Percentiles rank a stretch among this genome's conserved stretches.
phyloP scores from a whole-genome alignment of 2,113 vertebrate genomes.

The Mionectes macconnelli region DNA sequence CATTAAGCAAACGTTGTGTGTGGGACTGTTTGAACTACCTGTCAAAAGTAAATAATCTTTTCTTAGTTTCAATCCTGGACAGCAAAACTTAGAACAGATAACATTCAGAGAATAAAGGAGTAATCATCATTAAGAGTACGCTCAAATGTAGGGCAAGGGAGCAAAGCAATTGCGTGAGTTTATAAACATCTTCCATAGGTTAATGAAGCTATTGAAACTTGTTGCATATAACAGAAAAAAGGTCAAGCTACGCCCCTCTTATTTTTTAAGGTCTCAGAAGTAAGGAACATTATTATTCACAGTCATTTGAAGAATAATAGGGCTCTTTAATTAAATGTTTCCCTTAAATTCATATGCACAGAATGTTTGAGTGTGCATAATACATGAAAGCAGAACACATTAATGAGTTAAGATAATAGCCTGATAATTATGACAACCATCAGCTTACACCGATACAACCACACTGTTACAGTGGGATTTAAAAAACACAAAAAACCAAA shows the following conservation, averaged over 20 bases:
- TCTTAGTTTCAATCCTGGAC: background rate
- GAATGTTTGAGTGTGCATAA: background rate
- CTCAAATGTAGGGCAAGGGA: background rate
- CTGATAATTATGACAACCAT: background rate
- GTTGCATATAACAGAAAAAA: background rate
- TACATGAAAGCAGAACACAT: background rate
- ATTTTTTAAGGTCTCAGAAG: background rate
- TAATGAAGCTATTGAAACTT: background rate
- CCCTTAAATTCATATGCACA: background rate
- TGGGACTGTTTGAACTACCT: background rate
- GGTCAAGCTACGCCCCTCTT: background rate
- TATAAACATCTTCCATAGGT: constrained; percentile 1
- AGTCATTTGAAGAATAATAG: background rate
- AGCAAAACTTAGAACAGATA: background rate
- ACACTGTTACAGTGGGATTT: background rate
- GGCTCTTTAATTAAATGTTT: background rate
- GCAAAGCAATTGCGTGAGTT: background rate
- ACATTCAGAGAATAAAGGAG: background rate
- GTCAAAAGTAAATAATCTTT: background rate
- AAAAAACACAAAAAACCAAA: background rate
- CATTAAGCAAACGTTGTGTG: background rate
- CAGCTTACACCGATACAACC: background rate
- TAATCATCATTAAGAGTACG: background rate
- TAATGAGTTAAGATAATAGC: background rate
- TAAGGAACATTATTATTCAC: background rate